Conservation (phyloP, 2,797 vertebrate species). For the Schizopygopsis malacanthus region DNA sequence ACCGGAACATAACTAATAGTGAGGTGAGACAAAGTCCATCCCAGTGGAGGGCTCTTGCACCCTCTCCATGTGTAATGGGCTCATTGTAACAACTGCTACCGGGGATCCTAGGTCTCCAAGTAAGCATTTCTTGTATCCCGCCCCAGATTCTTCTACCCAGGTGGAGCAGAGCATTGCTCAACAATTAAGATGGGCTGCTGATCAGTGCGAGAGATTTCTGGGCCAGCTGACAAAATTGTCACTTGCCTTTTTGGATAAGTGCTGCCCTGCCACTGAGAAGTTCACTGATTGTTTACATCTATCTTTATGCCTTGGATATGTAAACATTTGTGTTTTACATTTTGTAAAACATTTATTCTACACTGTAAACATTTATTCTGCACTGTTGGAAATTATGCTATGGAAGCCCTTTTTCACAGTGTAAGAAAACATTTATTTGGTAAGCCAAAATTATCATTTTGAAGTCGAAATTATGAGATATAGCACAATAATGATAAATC, state of each 20-base stretch:
- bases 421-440: not conserved
- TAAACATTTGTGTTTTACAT: not conserved
- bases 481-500: not conserved
- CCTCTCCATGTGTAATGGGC: constrained; percentile 36
- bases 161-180: not conserved
- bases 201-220: not conserved
- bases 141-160: constrained; percentile 34
- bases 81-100: constrained; percentile 40
- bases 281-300: not conserved
- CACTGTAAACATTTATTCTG: not conserved
- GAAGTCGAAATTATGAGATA: not conserved
- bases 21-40: constrained; percentile 39
- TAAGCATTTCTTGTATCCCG: constrained; percentile 34
- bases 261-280: too few relatives aligned
- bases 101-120: constrained; percentile 30
- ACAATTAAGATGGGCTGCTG: not conserved
- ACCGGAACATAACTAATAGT: constrained; percentile 47
- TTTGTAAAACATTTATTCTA: not conserved
- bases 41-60: constrained; percentile 53
- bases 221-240: not conserved
- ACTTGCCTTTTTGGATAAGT: not conserved
- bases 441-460: not conserved
- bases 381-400: not conserved
- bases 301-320: not conserved
- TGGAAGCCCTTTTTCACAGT: not conserved